These are phyloP conservation scores for Enteromius viviparus DNA, from an alignment of 2,797 vertebrate genomes.

Conservation along the genomic window DNA sequence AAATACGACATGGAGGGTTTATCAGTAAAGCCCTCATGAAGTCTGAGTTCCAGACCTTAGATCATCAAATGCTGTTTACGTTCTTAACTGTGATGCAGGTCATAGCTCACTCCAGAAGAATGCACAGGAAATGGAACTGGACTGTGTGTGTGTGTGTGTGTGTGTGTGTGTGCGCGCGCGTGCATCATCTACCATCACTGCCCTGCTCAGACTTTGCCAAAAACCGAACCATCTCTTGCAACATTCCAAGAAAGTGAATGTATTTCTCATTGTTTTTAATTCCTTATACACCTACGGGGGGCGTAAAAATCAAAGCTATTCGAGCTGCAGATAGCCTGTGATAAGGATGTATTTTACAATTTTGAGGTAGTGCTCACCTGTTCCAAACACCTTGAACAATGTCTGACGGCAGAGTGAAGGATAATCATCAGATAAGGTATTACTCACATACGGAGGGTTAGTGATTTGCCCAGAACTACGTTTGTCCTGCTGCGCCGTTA, in stretches of 20 bases:
- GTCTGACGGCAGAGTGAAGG: not conserved
- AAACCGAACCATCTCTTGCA: not conserved
- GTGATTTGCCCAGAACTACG: not conserved
- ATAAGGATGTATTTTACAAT: not conserved
- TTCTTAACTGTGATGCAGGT: constrained; percentile 30
- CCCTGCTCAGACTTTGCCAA: not conserved
- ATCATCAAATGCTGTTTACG: constrained; percentile 19
- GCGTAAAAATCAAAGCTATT: not conserved
- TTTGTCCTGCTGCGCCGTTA: not conserved
- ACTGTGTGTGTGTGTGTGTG: not conserved
- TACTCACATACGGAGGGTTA: not conserved
- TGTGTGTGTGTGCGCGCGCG: constrained; percentile 4
- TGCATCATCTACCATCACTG: not conserved
- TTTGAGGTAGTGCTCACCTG: not conserved
- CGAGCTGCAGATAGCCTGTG: not conserved
- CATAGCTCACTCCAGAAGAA: constrained; percentile 11
- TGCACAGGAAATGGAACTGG: constrained; percentile 37
- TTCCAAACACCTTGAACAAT: not conserved
- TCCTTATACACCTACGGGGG: not conserved
- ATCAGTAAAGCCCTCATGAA: constrained; percentile 11
- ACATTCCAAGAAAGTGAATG: constrained; percentile 8
- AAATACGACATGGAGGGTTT: constrained; percentile 3
- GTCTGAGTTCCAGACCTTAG: not conserved
- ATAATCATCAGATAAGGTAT: not conserved
- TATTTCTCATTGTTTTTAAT: not conserved